Evolutionary conservation across 2,888 invertebrate genomes (phyloP), one percentile per base, ranked within the genome.

Genomic region (Drymonia ruficornis): DNA sequence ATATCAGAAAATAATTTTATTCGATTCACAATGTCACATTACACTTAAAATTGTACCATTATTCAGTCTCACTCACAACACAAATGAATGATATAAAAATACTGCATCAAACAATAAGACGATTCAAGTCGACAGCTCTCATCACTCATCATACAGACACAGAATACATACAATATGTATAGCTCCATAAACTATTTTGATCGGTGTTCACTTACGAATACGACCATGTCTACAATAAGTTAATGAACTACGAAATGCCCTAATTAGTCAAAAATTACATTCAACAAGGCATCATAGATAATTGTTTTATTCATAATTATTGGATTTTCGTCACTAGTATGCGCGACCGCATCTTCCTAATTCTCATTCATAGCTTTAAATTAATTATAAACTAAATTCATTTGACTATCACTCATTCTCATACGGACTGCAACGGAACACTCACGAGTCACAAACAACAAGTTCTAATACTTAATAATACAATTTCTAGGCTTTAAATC

Each of bases 271-370:
- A 87, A 81, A 79, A 85, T 87, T 89, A 90, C 87, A 87, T 83
- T 85, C 76, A 84, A 86, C 88, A 91, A 91, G 92, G 90, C 91
- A 90, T 89, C 87, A 81, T 82, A 68, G 74, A 78, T 56, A 76
- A 74, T 70, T 71, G 83, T 81, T 76, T 84, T 81, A 86, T 87
- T 82, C 86, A 84, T 91, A 86, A 89, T 91, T 92, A 91, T 92
- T 91, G 91, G 91, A 91, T 91, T 89, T 88, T 91, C 91, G 91
- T 91, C 81, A 90, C 89, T 92, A 92, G 80, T 89, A 87, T 92
- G 92, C 92, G 91, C 92, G 91, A 91, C 91, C 91, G 92, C 92
- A 92, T 89, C 76, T 89, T 91, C 87, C 84, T 92, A 92, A 87
- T 80, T 73, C 72, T 85, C 91, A 90, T 90, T 89, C 88, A 89